Evolutionary conservation across 1,140 invertebrate species (phyloP).

Genomic region (Polyergus mexicanus): DNA sequence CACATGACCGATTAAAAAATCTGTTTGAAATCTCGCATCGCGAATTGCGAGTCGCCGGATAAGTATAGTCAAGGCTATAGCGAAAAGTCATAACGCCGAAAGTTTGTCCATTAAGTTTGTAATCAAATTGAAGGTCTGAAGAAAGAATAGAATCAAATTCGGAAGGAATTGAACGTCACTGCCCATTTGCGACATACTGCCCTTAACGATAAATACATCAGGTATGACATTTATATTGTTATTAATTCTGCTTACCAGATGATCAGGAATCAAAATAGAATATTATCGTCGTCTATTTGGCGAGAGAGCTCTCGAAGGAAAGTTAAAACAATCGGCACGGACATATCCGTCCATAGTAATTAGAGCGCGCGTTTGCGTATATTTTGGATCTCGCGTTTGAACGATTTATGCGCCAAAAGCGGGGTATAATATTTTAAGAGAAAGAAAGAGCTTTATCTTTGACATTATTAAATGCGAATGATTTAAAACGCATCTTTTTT

Average conservation of each 20-base stretch:
- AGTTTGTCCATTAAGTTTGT: constrained; percentile 1
- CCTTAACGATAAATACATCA: constrained; percentile 16
- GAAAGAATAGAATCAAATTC: constrained; percentile 61
- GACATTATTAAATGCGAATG: neutral
- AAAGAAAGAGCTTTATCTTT: constrained; percentile 22
- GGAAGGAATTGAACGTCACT: constrained; percentile 68
- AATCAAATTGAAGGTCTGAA: constrained; percentile 37
- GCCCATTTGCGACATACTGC: constrained; percentile 63
- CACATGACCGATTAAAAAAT: neutral
- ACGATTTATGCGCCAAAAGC: neutral
- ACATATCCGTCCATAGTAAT: constrained; percentile 74
- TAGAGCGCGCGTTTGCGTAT: constrained; percentile 34
- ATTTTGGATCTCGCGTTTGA: neutral
- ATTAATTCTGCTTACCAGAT: neutral
- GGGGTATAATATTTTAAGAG: neutral
- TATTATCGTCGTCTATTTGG: neutral
- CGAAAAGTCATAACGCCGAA: constrained; percentile 13
- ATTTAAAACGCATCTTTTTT: constrained; percentile 2
- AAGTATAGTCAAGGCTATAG: neutral
- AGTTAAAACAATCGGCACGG: constrained; percentile 54
- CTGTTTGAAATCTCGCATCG: constrained; percentile 10
- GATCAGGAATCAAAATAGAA: constrained; percentile 49
- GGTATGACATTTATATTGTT: neutral
- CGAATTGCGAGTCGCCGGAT: neutral
- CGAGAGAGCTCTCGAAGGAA: neutral